These are phyloP conservation scores for Morelia viridis DNA, from an alignment of 2,797 vertebrate species.

Conservation along the genomic window DNA sequence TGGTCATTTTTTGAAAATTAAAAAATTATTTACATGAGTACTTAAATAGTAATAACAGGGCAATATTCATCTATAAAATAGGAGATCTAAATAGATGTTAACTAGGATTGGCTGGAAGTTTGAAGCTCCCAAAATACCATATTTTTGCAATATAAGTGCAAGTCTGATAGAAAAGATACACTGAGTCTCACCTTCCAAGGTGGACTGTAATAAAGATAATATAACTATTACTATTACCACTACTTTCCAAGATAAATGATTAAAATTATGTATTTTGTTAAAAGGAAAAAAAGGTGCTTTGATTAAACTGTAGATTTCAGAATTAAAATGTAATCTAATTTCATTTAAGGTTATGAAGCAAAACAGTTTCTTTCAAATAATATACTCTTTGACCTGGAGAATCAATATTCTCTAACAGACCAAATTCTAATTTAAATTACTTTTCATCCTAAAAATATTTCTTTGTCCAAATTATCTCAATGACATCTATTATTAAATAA, in stretches of 20 bases:
- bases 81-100: background rate
- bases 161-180: background rate
- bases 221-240: background rate
- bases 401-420: background rate
- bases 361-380: background rate
- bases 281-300: background rate
- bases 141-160: background rate
- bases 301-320: background rate
- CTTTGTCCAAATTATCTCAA: background rate
- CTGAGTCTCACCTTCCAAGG: background rate
- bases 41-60: background rate
- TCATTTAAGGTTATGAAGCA: slow-evolving; percentile 17
- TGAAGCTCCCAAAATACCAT: background rate
- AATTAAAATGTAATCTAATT: background rate
- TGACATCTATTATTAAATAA: background rate
- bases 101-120: background rate
- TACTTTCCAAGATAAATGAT: background rate
- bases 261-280: background rate
- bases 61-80: background rate
- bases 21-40: background rate
- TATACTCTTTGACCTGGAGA: background rate
- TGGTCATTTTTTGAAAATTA: background rate
- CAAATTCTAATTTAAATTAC: background rate
- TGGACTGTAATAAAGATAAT: background rate
- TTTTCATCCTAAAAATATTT: background rate